Evolutionary conservation across 2,888 invertebrate genomes (phyloP), one percentile per base, ranked within the genome.

Genomic region (Oligia fasciuncula): DNA sequence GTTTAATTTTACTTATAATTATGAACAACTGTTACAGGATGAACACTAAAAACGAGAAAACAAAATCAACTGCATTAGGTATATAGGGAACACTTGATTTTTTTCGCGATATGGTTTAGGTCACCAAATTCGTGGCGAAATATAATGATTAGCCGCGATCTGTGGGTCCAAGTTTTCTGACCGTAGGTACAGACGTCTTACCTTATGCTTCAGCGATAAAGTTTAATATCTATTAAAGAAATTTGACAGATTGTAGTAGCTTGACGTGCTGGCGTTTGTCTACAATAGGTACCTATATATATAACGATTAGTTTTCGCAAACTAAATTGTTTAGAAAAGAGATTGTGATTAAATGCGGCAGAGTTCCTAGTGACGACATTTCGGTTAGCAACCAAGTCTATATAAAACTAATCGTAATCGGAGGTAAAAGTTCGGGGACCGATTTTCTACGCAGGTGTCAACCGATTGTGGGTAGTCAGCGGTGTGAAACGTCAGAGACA

Each of bases 391-490:
- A 60, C 11, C 23, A n/a, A 75, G 23, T 57, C 35, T 17, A 14
- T 13, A 57, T 2, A 29, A 66, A 66, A 35, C 19, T 9, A 60
- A 65, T 68, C 17, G 17, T 19, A 68, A 62, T 43, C 40, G 9
- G 40, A 76, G 68, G 49, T 60, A 49, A 65, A 71, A 81, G 81
- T 77, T 88, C 87, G 84, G 73, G 77, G 78, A 67, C 73, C 85
- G 78, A 88, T 91, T 89, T 74, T 76, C 49, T 73, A 84, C 77
- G 86, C 90, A 88, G 88, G 89, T 91, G 88, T 84, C 68, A 76
- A 81, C 40, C 40, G 78, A 84, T 86, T 88, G 85, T 80, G 75
- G 62, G 65, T 11, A 79, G 69, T 14, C 80, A 85, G 74, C 75
- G 84, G 73, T 60, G 84, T 84, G 88, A 69, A 81, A 85, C 85